These are phyloP conservation scores for Charina bottae DNA, from an alignment of 2,113 vertebrate genomes.

Conservation along the genomic window DNA sequence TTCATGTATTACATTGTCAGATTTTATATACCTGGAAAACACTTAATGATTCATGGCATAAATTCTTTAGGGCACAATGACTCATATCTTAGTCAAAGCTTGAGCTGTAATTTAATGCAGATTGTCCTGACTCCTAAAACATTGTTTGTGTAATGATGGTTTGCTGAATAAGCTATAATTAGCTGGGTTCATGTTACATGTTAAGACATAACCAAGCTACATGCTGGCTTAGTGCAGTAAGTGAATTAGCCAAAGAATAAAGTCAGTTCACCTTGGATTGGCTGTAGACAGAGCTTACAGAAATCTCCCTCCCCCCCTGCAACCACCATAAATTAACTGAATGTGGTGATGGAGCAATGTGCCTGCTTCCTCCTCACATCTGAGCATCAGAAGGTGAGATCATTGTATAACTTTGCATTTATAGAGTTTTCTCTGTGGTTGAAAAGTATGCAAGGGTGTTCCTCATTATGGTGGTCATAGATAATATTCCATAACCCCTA, in stretches of 20 bases:
- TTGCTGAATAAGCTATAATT: neutral
- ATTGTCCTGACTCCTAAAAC: neutral
- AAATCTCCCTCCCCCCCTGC: neutral
- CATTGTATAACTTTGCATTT: neutral
- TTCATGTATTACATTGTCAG: constrained; percentile 32
- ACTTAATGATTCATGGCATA: neutral
- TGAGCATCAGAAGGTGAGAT: neutral
- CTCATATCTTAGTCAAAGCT: neutral
- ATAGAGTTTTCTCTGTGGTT: neutral
- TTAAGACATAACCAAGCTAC: neutral
- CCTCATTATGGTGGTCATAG: neutral
- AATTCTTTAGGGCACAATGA: neutral
- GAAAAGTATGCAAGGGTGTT: neutral
- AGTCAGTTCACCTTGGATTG: neutral
- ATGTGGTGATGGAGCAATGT: neutral
- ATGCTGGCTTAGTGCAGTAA: neutral
- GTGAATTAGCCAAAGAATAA: neutral
- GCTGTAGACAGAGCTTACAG: neutral
- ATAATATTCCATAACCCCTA: neutral
- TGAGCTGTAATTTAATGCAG: neutral
- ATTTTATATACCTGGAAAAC: constrained; percentile 25
- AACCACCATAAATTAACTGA: neutral
- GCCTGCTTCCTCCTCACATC: neutral
- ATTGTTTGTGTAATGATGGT: neutral
- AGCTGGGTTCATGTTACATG: neutral